These are phyloP conservation scores for Epinephelus lanceolatus DNA, from an alignment of 2,113 vertebrate species.

Conservation along the genomic window DNA sequence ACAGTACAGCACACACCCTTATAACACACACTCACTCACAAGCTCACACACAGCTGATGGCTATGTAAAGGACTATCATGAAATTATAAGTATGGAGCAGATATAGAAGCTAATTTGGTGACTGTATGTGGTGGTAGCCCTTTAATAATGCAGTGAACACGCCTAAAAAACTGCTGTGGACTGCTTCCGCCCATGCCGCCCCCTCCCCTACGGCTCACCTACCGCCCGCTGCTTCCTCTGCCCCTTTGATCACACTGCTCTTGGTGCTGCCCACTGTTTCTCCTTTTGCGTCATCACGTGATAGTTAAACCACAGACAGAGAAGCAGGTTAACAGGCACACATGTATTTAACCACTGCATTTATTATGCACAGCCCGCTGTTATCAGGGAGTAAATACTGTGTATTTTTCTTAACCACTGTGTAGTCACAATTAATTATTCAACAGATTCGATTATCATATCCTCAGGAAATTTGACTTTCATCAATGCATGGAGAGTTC, in stretches of 20 bases:
- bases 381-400: slow-evolving; percentile 32
- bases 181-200: slow-evolving; percentile 30
- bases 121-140: slow-evolving; percentile 12
- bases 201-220: not conserved
- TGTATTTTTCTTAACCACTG: slow-evolving; percentile 45
- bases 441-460: slow-evolving; percentile 43
- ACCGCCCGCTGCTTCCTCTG: slow-evolving; percentile 20
- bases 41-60: not conserved
- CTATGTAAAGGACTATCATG: not conserved
- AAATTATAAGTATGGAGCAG: not conserved
- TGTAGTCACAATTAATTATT: slow-evolving; percentile 68
- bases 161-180: slow-evolving; percentile 27
- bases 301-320: slow-evolving; percentile 25
- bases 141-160: slow-evolving; percentile 68
- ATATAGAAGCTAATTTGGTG: slow-evolving; percentile 5
- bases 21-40: slow-evolving; percentile 28
- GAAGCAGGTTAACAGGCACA: slow-evolving; percentile 23
- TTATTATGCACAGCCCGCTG: slow-evolving; percentile 17
- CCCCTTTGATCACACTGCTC: slow-evolving; percentile 29
- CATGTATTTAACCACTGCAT: slow-evolving; percentile 10
- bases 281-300: slow-evolving; percentile 11
- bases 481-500: slow-evolving; percentile 17
- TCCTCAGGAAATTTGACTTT: slow-evolving; percentile 44
- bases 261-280: slow-evolving; percentile 3
- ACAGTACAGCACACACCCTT: slow-evolving; percentile 26